Conservation (phyloP, 2,888 invertebrate genomes). For the Copidosoma aretas region DNA sequence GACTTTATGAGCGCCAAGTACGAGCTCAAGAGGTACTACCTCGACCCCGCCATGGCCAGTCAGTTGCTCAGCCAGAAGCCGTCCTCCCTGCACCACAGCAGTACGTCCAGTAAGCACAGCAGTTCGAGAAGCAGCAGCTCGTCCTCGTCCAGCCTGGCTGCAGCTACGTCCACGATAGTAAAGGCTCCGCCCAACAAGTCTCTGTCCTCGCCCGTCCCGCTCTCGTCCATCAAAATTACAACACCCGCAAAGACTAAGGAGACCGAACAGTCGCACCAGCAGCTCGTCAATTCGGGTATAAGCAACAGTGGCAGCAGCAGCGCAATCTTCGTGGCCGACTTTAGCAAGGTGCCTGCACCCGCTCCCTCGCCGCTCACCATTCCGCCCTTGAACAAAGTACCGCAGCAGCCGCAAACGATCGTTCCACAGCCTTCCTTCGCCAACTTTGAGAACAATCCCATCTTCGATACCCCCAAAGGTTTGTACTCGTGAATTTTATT, state of each 20-base stretch:
- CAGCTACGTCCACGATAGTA: constrained; percentile 34
- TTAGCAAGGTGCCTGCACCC: constrained; percentile 55
- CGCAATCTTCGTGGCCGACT: constrained; percentile 59
- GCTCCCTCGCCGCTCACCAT: constrained; percentile 51
- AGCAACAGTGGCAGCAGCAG: constrained; percentile 49
- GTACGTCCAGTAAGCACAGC: constrained; percentile 9
- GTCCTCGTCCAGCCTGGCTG: not conserved
- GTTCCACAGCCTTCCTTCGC: constrained; percentile 68
- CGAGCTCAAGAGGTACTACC: constrained; percentile 82
- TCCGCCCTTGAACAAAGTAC: constrained; percentile 45
- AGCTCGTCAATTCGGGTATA: constrained; percentile 49
- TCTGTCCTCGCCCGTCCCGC: constrained; percentile 44
- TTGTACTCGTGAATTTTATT: not conserved
- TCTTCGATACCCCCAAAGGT: constrained; percentile 65
- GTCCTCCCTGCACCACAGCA: constrained; percentile 8
- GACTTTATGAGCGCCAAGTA: constrained; percentile 96
- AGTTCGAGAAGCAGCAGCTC: constrained; percentile 22
- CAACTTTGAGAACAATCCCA: constrained; percentile 76
- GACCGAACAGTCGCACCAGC: constrained; percentile 17
- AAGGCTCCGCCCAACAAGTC: constrained; percentile 52
- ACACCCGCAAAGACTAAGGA: not conserved
- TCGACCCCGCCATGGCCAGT: constrained; percentile 56
- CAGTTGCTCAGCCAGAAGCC: constrained; percentile 45
- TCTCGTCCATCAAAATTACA: constrained; percentile 26
- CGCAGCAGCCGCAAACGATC: constrained; percentile 50